Conservation (phyloP, 2,888 invertebrate species). For the Ichneumoninae sp. region DNA sequence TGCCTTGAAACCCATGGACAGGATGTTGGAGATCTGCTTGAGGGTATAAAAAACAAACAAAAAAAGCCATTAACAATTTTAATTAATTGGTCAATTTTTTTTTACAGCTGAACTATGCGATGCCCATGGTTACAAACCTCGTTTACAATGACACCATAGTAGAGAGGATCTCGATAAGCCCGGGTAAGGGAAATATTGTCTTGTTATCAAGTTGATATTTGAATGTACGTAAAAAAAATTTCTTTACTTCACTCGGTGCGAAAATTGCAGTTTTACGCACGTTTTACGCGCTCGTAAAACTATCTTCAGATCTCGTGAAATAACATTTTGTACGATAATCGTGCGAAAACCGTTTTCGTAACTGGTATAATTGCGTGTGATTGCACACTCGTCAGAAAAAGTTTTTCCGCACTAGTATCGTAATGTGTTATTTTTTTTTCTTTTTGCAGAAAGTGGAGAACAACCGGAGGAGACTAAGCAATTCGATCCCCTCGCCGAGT, state of each 20-base stretch:
- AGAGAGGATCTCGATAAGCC: slow-evolving; percentile 40
- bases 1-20: slow-evolving; percentile 25
- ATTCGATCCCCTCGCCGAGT: slow-evolving; percentile 19
- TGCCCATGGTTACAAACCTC: slow-evolving; percentile 46
- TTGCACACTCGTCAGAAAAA: too few species aligned
- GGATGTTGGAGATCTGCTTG: slow-evolving; percentile 48
- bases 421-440: background rate
- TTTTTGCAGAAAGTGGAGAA: slow-evolving; percentile 22
- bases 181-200: slow-evolving; percentile 28
- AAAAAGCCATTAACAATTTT: background rate
- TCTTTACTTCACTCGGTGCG: too few species aligned
- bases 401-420: too few species aligned
- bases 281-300: too few species aligned
- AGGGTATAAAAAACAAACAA: slow-evolving; percentile 3
- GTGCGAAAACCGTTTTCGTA: too few species aligned
- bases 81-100: background rate
- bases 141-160: slow-evolving; percentile 33
- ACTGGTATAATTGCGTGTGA: too few species aligned
- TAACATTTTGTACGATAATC: too few species aligned
- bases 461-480: background rate
- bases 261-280: too few species aligned
- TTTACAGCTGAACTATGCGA: slow-evolving; percentile 47
- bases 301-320: too few species aligned
- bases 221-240: too few species aligned
- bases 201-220: background rate